phyloP scores from a whole-genome alignment of 2,888 invertebrate species.

The Corythucha ciliata region DNA sequence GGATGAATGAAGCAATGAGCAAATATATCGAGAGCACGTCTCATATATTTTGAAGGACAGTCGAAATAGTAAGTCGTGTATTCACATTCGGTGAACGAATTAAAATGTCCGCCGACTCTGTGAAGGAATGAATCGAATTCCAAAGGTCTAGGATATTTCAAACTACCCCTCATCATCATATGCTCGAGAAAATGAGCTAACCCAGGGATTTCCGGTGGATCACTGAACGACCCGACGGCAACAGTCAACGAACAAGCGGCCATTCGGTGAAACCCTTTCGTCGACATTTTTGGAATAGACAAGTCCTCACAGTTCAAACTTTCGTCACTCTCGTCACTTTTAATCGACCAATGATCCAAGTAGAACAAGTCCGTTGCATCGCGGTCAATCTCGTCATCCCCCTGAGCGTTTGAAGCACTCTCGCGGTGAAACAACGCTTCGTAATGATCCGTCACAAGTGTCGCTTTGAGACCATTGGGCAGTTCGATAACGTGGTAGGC shows the following conservation, averaged over 20 bases:
- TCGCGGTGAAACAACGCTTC: no score
- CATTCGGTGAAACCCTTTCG: no score
- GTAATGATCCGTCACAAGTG: no score
- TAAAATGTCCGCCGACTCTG: conserved; percentile 61
- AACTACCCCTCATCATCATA: conserved; percentile 93
- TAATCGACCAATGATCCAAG: no score
- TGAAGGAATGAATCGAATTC: conserved; percentile 71
- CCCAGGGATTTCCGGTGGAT: conserved; percentile 65
- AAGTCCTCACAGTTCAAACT: no score
- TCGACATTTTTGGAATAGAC: no score
- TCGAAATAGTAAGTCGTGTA: conserved; percentile 83
- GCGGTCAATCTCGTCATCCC: no score
- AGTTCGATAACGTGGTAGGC: conserved; percentile 45
- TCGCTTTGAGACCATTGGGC: conserved; percentile 34
- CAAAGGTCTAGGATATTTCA: conserved; percentile 79
- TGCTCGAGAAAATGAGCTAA: conserved; percentile 81
- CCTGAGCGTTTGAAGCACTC: no score
- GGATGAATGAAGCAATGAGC: conserved; percentile 82
- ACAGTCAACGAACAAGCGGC: conserved; percentile 69
- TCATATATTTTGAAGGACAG: conserved; percentile 67
- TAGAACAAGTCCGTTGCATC: no score
- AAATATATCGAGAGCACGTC: conserved; percentile 72
- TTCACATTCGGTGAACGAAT: conserved; percentile 76
- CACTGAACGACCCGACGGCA: conserved; percentile 69
- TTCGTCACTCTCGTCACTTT: no score